phyloP scores from a whole-genome alignment of 2,888 invertebrate species.

The Diaperis boleti region DNA sequence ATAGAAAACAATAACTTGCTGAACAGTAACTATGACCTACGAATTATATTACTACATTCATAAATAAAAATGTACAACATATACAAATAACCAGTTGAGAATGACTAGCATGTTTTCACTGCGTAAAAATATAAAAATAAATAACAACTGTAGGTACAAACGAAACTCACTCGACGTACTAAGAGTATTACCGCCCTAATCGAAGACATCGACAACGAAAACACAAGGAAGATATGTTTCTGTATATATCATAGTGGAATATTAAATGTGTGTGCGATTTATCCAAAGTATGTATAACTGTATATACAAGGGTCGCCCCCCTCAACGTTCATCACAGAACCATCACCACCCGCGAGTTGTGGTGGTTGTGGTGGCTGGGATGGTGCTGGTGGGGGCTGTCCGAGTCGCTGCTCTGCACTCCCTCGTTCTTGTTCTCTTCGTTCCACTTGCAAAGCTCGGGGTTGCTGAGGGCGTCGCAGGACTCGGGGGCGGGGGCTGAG shows the following conservation, averaged over 20 bases:
- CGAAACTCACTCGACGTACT: conserved; percentile 37
- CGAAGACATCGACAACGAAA: conserved; percentile 63
- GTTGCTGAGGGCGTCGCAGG: conserved; percentile 60
- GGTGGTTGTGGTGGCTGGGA: conserved; percentile 61
- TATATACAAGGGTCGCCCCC: conserved; percentile 54
- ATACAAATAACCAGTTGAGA: conserved; percentile 62
- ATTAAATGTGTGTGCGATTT: conserved; percentile 56
- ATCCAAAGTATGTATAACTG: conserved; percentile 56
- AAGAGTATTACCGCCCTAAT: conserved; percentile 44
- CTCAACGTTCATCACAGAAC: conserved; percentile 65
- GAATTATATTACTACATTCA: conserved; percentile 57
- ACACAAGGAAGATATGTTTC: conserved; percentile 61
- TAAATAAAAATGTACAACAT: conserved; percentile 63
- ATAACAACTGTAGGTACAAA: conserved; percentile 57
- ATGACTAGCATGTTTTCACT: conserved; percentile 65
- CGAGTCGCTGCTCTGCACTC: conserved; percentile 57
- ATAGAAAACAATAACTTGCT: conserved; percentile 40
- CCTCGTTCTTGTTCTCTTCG: conserved; percentile 56
- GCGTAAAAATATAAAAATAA: conserved; percentile 59
- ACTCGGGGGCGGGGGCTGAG: conserved; percentile 43
- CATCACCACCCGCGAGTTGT: conserved; percentile 66
- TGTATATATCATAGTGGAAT: conserved; percentile 45
- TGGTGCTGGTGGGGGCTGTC: conserved; percentile 65
- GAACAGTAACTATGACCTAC: conserved; percentile 43
- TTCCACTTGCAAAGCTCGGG: conserved; percentile 64